phyloP scores from a whole-genome alignment of 2,888 invertebrate genomes.

The Caenorhabditis sp. region DNA sequence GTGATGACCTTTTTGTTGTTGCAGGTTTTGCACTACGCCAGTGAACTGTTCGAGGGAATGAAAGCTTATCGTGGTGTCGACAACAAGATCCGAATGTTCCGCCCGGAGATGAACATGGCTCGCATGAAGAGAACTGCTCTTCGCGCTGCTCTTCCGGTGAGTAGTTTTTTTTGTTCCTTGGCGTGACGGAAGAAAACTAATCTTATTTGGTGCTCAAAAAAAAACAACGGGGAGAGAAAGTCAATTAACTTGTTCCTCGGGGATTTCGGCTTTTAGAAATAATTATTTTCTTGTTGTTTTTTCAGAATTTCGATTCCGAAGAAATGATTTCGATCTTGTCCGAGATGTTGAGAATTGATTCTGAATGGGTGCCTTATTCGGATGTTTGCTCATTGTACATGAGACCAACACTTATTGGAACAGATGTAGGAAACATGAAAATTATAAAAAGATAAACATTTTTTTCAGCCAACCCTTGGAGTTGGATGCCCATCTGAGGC shows the following conservation, averaged over 20 bases:
- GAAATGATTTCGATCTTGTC: slow-evolving; percentile 86
- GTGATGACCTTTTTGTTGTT: slow-evolving; percentile 15
- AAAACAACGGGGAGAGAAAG: slow-evolving; percentile 2
- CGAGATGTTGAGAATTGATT: slow-evolving; percentile 87
- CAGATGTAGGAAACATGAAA: slow-evolving; percentile 79
- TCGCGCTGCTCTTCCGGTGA: slow-evolving; percentile 82
- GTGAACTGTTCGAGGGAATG: slow-evolving; percentile 94
- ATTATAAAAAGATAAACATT: neutral
- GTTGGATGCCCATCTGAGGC: slow-evolving; percentile 87
- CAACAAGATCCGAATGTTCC: slow-evolving; percentile 88
- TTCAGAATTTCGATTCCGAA: slow-evolving; percentile 81
- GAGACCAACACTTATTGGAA: slow-evolving; percentile 92
- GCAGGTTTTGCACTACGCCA: slow-evolving; percentile 69
- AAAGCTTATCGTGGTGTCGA: slow-evolving; percentile 94
- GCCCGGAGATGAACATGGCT: slow-evolving; percentile 92
- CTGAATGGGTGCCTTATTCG: slow-evolving; percentile 95
- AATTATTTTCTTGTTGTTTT: too few relatives aligned
- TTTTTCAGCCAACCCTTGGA: slow-evolving; percentile 85
- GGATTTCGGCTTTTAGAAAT: slow-evolving; percentile 6
- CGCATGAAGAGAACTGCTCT: slow-evolving; percentile 87
- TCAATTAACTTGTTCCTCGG: slow-evolving; percentile 19
- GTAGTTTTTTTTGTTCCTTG: neutral
- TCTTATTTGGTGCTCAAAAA: neutral
- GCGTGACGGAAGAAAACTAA: slow-evolving; percentile 1
- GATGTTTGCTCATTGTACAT: slow-evolving; percentile 88